Base-by-base conservation (phyloP, 2,888 invertebrate species). In the Cheilosia urbana region DNA sequence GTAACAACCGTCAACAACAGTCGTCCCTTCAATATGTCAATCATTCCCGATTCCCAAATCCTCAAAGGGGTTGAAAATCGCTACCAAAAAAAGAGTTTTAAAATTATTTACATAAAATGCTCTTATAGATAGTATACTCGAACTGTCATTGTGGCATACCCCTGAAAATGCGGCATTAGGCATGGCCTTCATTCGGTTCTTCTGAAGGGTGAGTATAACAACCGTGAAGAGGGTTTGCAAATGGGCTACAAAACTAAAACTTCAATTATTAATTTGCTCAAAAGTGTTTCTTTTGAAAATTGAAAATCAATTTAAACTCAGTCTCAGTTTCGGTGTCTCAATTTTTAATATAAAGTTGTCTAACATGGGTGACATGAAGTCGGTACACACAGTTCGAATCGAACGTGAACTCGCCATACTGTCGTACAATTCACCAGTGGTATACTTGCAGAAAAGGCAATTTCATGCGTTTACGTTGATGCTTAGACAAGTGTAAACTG, bases 271-370 rank as follows among this genome's bases (percentile, higher is more conserved):
- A 66, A 85, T 72, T 76, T 40, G 13, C 21, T 55, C 37, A 45
- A 58, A 49, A 76, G 53, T 34, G 37, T n/a, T 9, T 51, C 9
- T 4, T 63, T 62, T 49, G 40, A 30, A 2, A 66, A 49, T 60
- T 65, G 30, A 2, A 21, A 60, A 58, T 62, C 66, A 15, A 45
- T 66, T 66, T 24, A 37, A 24, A 15, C 34, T 21, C 62, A 77
- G 60, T 2, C 45, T 75, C 65, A 21, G n/a, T 17, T 2, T 17
- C 49, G 51, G 17, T 84, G 75, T 76, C 30, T 45, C 40, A 63
- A 71, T 49, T 76, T 85, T 85, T 85, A 85, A 85, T 85, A 81
- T 85, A n/a, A 53, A 85, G 76, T 76, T 81, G 85, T 85, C 58
- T 53, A 77, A 80, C 80, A 77, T 55, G 55, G 57, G 45, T 72